phyloP scores from a whole-genome alignment of 2,797 vertebrate genomes.

The Sebastolobus altivelis region DNA sequence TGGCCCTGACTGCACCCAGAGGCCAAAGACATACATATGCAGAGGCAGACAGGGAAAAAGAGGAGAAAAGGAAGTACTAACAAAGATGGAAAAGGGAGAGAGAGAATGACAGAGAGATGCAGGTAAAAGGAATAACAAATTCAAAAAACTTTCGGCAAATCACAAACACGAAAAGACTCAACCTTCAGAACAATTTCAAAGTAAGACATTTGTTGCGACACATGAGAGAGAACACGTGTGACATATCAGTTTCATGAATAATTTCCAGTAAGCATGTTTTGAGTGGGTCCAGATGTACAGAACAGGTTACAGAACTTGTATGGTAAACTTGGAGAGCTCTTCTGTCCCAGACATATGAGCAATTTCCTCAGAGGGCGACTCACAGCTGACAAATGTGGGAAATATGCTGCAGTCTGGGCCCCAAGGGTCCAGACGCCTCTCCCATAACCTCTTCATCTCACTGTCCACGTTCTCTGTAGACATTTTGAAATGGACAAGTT shows the following conservation, averaged over 20 bases:
- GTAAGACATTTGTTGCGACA: slow-evolving; percentile 28
- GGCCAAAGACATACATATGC: slow-evolving; percentile 24
- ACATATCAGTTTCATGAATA: slow-evolving; percentile 57
- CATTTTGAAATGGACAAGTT: not conserved
- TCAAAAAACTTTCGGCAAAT: not conserved
- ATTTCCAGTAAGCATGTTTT: slow-evolving; percentile 69
- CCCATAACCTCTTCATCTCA: slow-evolving; percentile 30
- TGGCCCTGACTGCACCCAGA: slow-evolving; percentile 35
- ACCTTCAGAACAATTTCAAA: not conserved
- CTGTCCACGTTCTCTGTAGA: not conserved
- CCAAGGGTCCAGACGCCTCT: slow-evolving; percentile 42
- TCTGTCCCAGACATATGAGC: slow-evolving; percentile 73
- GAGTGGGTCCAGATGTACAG: slow-evolving; percentile 75
- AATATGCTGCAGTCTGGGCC: slow-evolving; percentile 73
- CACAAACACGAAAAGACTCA: not conserved
- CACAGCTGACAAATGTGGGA: slow-evolving; percentile 80
- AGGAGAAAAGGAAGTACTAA: not conserved
- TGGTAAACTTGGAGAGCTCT: slow-evolving; percentile 43
- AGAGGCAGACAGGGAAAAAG: slow-evolving; percentile 19
- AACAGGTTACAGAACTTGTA: slow-evolving; percentile 57
- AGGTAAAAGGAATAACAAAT: not conserved
- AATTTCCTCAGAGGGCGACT: slow-evolving; percentile 68
- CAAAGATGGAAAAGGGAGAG: not conserved
- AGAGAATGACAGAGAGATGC: not conserved
- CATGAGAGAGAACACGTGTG: slow-evolving; percentile 39